These are phyloP conservation scores for Boleophthalmus pectinirostris DNA, from an alignment of 2,113 vertebrate species.

Conservation along the genomic window DNA sequence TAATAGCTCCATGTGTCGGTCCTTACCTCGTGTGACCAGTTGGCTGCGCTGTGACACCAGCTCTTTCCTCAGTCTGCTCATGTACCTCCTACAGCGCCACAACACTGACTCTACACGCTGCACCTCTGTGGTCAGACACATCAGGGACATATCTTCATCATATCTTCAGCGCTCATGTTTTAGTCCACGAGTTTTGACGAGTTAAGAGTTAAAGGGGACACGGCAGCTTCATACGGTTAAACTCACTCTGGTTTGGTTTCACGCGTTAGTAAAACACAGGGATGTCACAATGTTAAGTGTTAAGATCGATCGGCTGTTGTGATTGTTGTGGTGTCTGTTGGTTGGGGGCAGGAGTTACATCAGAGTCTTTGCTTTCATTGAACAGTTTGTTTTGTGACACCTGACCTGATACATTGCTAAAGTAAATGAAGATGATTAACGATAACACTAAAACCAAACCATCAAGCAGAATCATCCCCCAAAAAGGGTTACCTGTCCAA, in stretches of 20 bases:
- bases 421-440: no score
- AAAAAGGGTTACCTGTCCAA: no score
- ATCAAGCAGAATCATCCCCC: no score
- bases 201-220: conserved; percentile 8
- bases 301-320: no score
- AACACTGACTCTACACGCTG: conserved; percentile 70
- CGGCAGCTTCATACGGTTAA: neutral
- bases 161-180: neutral
- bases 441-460: no score
- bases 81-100: conserved; percentile 73
- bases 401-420: no score
- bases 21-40: conserved; percentile 72
- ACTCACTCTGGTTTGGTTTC: neutral
- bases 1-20: neutral
- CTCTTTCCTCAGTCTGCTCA: conserved; percentile 73
- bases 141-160: conserved; percentile 27
- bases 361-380: no score
- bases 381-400: no score
- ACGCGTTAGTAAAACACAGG: neutral
- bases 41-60: conserved; percentile 60
- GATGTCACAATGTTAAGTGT: no score
- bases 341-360: no score
- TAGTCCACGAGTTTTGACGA: conserved; percentile 19
- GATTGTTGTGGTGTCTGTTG: no score
- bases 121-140: conserved; percentile 64